Evolutionary conservation across 2,113 vertebrate genomes (phyloP), one percentile per base, ranked within the genome.

Genomic region (sheep (Ovis aries)): DNA sequence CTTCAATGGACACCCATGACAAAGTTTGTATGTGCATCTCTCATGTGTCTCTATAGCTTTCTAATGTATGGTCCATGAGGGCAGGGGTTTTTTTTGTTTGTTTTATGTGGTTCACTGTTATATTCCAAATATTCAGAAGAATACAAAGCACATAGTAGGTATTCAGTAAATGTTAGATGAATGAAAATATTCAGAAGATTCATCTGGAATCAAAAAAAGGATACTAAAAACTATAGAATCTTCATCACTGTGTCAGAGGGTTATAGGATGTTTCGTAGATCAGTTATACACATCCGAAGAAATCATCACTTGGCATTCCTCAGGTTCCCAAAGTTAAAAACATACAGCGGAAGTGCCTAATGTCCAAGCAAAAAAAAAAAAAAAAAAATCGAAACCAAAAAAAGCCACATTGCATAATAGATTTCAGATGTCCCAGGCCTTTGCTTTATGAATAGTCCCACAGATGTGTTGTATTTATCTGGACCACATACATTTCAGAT

Each of bases 301-400:
- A 96, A 88, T 77, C 59, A 40, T 92, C 84, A 85, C 14, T 53
- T 82, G 57, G 52, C 71, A 64, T 95, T 77, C 74, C 85, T 94
- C n/a, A 64, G 43, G 60, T 94, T 96, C 92, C 86, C 87, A 62
- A 83, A 96, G 40, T 60, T 67, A 88, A 81, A 85, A 74, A 81
- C 19, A 33, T 83, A 12, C 4, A 33, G 27, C 45, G 59, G 90
- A 60, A 36, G 33, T 15, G 11, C 74, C 48, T 33, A 84, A 29
- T 86, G 21, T 80, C 62, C 33, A 52, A 40, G 14, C 12, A 0
- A 36, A 64, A 94, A 90, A 64, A 13, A 36, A 36, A 36, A 36
- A 74, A 25, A 13, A 13, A 13, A 17, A 31, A 10, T 45, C 2
- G 7, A 48, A 82, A 21, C 16, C 11, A 82, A 52, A 0, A 62